Conservation (phyloP, 2,888 invertebrate species). For the Pseudococcus longispinus region DNA sequence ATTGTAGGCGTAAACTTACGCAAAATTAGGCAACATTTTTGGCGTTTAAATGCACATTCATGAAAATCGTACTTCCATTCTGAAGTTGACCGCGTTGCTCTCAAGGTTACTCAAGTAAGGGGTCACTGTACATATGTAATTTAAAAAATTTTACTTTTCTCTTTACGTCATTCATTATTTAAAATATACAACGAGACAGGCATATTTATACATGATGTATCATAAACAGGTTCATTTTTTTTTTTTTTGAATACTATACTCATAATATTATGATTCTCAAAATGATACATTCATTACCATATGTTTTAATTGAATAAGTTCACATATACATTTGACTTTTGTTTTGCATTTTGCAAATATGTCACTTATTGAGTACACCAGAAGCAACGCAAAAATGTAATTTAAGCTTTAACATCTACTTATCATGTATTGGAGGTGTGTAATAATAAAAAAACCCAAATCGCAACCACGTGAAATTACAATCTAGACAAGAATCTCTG, state of each 20-base stretch:
- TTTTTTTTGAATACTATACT: background rate
- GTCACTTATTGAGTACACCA: background rate
- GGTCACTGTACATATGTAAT: background rate
- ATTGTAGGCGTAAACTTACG: background rate
- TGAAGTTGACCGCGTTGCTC: background rate
- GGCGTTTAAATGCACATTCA: background rate
- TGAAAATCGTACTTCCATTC: background rate
- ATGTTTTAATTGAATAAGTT: too few relatives aligned
- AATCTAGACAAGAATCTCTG: background rate
- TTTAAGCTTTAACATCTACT: background rate
- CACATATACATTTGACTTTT: too few relatives aligned
- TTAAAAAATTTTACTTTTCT: background rate
- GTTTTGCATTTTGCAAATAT: too few relatives aligned
- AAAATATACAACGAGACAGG: background rate
- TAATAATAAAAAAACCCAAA: background rate
- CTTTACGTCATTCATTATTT: background rate
- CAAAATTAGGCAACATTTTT: background rate
- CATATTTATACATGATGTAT: background rate
- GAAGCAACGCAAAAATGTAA: background rate
- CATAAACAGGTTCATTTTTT: background rate
- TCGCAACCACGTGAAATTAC: background rate
- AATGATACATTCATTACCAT: too few relatives aligned
- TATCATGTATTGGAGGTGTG: background rate
- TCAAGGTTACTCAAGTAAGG: constrained; percentile 4
- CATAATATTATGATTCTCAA: background rate